Percentiles rank a stretch among this genome's conserved stretches.
Evolutionary conservation across 2,888 invertebrate species (phyloP).

Genomic region (Yponomeuta plumbellus): DNA sequence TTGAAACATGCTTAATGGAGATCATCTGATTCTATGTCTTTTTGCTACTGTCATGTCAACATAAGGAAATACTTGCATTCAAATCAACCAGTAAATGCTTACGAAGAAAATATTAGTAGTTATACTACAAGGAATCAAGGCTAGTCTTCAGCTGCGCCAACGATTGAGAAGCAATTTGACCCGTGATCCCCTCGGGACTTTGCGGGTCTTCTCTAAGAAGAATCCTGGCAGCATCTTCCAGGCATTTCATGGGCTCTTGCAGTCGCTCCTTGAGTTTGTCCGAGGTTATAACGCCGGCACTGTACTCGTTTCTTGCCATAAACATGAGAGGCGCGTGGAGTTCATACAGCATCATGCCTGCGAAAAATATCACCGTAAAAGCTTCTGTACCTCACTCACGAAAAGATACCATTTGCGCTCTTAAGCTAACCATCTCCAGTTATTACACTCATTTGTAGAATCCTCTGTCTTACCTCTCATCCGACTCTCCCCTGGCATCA

Average conservation of each 20-base stretch:
- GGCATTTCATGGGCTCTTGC: slow-evolving; percentile 77
- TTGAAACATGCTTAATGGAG: no score
- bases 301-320: slow-evolving; percentile 80
- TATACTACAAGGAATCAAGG: slow-evolving; percentile 45
- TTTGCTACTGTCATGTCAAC: neutral
- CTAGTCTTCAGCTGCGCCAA: slow-evolving; percentile 60
- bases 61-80: neutral
- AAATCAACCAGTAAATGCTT: neutral
- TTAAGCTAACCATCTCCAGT: neutral
- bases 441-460: neutral
- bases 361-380: slow-evolving; percentile 11
- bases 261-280: slow-evolving; percentile 78
- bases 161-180: slow-evolving; percentile 74
- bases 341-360: slow-evolving; percentile 87
- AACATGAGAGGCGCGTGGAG: slow-evolving; percentile 86
- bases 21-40: no score
- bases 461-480: slow-evolving; percentile 77
- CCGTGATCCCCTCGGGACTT: slow-evolving; percentile 80
- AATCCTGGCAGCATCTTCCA: slow-evolving; percentile 81
- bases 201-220: slow-evolving; percentile 80
- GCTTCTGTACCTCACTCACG: neutral
- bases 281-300: slow-evolving; percentile 74
- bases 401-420: no score
- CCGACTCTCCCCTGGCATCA: slow-evolving; percentile 86
- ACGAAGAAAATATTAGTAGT: neutral